Evolutionary conservation across 1,140 invertebrate species (phyloP).

Genomic region (Bathynomus jamesi): DNA sequence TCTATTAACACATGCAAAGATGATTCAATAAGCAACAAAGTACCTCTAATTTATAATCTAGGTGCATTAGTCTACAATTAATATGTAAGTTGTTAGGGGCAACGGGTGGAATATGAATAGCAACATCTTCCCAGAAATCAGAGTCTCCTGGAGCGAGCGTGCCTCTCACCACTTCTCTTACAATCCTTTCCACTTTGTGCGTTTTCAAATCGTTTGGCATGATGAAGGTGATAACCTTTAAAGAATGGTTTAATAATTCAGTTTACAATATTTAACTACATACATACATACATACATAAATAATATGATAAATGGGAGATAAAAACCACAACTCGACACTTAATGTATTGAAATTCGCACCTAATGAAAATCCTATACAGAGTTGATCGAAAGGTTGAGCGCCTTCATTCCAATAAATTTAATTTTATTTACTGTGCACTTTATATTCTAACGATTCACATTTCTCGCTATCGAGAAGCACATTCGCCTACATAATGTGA

Average conservation of each 20-base stretch:
- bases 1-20: too few relatives aligned
- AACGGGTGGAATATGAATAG: constrained; percentile 37
- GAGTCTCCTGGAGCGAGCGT: constrained; percentile 38
- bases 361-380: too few relatives aligned
- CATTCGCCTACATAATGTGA: too few relatives aligned
- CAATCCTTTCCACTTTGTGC: constrained; percentile 36
- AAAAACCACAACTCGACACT: neutral
- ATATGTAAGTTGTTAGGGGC: constrained; percentile 38
- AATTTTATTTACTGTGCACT: too few relatives aligned
- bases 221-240: constrained; percentile 39
- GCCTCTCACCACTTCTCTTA: constrained; percentile 37
- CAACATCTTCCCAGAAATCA: constrained; percentile 37
- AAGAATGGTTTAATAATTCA: too few relatives aligned
- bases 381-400: too few relatives aligned
- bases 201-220: constrained; percentile 38
- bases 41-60: constrained; percentile 41
- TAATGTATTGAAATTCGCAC: too few relatives aligned
- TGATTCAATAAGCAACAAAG: neutral
- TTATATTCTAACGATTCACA: too few relatives aligned
- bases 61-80: constrained; percentile 39
- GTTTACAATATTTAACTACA: neutral
- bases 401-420: too few relatives aligned
- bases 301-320: neutral
- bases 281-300: too few relatives aligned
- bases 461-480: too few relatives aligned